Percentiles rank a stretch among this genome's conserved stretches.
phyloP scores from a whole-genome alignment of 1,140 invertebrate species.

The Drosophila nannoptera region DNA sequence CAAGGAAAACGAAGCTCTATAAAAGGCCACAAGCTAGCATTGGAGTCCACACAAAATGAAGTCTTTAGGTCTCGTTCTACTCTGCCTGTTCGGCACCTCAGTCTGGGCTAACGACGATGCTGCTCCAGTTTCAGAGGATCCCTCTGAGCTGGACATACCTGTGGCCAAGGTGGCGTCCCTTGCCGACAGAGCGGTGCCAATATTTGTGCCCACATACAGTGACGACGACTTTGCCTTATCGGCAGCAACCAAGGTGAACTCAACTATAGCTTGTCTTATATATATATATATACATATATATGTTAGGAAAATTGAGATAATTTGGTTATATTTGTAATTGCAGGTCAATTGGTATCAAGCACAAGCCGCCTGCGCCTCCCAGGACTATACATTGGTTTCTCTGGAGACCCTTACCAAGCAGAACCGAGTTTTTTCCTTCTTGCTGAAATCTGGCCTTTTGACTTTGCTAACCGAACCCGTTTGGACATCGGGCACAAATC shows the following conservation, averaged over 20 bases:
- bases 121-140: too few relatives aligned
- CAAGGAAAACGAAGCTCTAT: conserved; percentile 6
- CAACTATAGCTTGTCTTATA: too few relatives aligned
- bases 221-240: neutral
- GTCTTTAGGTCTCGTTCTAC: conserved; percentile 14
- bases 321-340: neutral
- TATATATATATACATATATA: too few relatives aligned
- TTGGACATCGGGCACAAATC: conserved; percentile 28
- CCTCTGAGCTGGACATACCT: neutral
- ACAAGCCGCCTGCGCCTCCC: conserved; percentile 9
- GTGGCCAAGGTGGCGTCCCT: neutral
- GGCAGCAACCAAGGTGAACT: conserved; percentile 14
- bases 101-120: conserved; percentile 1
- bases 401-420: neutral
- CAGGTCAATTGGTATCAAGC: conserved; percentile 32
- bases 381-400: conserved; percentile 6
- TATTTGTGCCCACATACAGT: neutral
- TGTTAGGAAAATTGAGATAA: too few relatives aligned
- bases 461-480: conserved; percentile 9
- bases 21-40: conserved; percentile 6
- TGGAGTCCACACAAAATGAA: conserved; percentile 26
- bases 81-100: conserved; percentile 17
- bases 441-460: neutral
- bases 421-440: neutral
- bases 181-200: neutral